Base-by-base conservation (phyloP, 2,113 vertebrate genomes). In the Gambusia affinis region DNA sequence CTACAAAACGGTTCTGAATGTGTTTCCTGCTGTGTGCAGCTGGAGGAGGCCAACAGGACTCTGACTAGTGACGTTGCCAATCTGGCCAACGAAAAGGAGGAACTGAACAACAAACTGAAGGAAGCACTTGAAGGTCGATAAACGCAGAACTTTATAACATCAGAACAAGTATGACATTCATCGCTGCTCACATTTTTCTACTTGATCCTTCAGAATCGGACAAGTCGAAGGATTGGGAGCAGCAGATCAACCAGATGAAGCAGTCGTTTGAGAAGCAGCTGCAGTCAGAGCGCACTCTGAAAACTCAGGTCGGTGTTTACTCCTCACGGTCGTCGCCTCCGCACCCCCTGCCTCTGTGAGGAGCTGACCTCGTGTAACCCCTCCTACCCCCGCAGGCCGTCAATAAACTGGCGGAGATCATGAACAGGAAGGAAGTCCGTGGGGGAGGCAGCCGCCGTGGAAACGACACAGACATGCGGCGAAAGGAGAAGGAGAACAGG, bases 401-500 rank as follows among this genome's bases (percentile, higher is more conserved):
- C 81, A 99, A 99, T 85, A 99, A 99, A 81, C 87, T 99, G 91
- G 98, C 97, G 14, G 98, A 99, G 94, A 98, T 99, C 83, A 97
- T 99, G 97, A 98, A 99, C 93, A 95, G 97, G 65, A 99, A 98
- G 90, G 96, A 96, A 85, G 76, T 93, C 1, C 92, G 93, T 0
- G 93, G 88, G 0, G 94, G 88, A 51, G 94, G 96, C 78, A 98
- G 96, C 82, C 97, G 97, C 47, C 96, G 97, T 6, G 97, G 97
- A 60, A 97, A 96, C 68, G 97, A 98, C 93, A 97, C 97, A 0
- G 98, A 99, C 62, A 94, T 99, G 82, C 93, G 96, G 72, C 94
- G 97, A 64, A 99, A 99, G 86, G 98, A 99, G 54, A 99, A 99
- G 90, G 98, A 99, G 88, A 99, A 99, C 87, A 95, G 97, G 91